These are phyloP conservation scores for Acholoe squamosa DNA, from an alignment of 2,888 invertebrate species.

Conservation along the genomic window DNA sequence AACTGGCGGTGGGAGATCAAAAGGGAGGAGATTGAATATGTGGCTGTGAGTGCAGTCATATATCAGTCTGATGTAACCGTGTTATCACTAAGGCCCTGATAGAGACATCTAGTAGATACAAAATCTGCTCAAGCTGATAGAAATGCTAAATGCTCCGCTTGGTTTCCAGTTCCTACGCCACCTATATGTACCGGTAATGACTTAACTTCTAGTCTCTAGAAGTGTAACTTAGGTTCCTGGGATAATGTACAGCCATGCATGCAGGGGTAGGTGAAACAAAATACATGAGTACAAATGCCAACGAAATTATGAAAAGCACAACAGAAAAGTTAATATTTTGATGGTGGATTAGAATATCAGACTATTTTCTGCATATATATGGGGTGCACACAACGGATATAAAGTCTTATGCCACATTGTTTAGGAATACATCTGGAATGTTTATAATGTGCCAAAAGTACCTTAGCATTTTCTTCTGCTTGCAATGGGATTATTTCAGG, in stretches of 20 bases:
- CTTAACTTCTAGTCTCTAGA: neutral
- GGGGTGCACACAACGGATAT: no score
- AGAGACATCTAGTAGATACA: neutral
- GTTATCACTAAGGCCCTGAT: neutral
- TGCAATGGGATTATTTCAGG: no score
- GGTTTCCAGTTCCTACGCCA: neutral
- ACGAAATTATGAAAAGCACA: neutral
- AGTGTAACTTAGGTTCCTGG: no score
- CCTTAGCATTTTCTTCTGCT: no score
- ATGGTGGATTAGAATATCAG: no score
- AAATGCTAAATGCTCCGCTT: neutral
- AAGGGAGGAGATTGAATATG: slow-evolving; percentile 5
- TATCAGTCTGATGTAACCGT: slow-evolving; percentile 26
- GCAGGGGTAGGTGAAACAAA: no score
- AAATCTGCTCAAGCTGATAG: slow-evolving; percentile 9
- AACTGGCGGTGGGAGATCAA: neutral
- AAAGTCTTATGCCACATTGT: no score
- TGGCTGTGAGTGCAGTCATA: neutral
- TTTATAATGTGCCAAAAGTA: no score
- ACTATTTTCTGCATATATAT: no score
- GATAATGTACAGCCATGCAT: no score
- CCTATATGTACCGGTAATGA: neutral
- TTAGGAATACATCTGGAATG: no score
- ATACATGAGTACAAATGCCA: no score
- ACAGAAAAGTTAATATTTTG: neutral